A percentile compares a stretch with the other conserved stretches of the same genome.
Evolutionary conservation across 35 echinoderm and acorn worm species (phyloP).

Genomic region (Heliocidaris tuberculata): DNA sequence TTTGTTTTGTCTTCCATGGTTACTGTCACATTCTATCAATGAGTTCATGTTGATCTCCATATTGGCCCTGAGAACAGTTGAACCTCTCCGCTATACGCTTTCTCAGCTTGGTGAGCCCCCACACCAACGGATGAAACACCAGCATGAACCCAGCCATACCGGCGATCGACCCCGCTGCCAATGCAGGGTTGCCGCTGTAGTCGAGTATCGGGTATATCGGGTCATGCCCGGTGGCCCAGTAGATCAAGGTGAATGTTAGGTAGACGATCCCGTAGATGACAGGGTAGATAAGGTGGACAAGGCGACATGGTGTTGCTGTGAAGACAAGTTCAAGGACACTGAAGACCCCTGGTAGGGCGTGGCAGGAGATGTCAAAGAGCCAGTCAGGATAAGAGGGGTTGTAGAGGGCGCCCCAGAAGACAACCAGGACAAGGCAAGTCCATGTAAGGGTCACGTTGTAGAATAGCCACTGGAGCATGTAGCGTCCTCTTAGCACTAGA

Average conservation of each 20-base stretch:
- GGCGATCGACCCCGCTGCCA: not conserved
- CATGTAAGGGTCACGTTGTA: conserved; percentile 22
- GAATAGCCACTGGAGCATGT: conserved; percentile 35
- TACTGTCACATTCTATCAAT: not conserved
- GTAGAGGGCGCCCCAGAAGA: conserved; percentile 37
- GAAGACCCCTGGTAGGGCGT: not conserved
- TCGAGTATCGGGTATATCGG: conserved; percentile 32
- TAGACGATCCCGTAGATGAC: not conserved
- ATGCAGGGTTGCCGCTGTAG: conserved; percentile 28
- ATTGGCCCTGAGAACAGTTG: not conserved
- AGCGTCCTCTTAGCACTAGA: not conserved
- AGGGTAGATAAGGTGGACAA: conserved; percentile 17
- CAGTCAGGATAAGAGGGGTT: not conserved
- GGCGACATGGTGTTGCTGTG: conserved; percentile 7
- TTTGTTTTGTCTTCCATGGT: not conserved
- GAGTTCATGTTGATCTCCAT: not conserved
- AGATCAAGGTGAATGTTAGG: conserved; percentile 23
- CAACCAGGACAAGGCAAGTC: not conserved
- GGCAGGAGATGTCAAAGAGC: conserved; percentile 23
- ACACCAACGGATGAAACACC: conserved; percentile 3
- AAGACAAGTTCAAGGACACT: conserved; percentile 11
- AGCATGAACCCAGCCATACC: conserved; percentile 3
- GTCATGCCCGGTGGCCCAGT: conserved; percentile 25
- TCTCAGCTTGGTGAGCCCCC: conserved; percentile 34
- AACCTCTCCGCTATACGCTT: not conserved